phyloP scores from a whole-genome alignment of 2,797 vertebrate species.

The Acanthopagrus latus region DNA sequence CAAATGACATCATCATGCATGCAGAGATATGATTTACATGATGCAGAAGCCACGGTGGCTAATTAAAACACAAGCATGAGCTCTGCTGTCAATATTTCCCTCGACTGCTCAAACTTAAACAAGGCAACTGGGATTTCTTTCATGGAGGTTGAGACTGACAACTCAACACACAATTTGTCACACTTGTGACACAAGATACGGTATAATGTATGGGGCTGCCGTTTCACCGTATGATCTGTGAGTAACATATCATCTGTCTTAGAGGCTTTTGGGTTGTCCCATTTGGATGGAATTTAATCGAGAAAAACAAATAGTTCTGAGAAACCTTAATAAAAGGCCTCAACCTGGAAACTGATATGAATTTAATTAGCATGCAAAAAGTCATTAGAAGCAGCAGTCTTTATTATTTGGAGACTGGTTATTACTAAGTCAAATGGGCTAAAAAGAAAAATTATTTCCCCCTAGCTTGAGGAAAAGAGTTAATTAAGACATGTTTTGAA shows the following conservation, averaged over 20 bases:
- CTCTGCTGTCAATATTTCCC: slow-evolving; percentile 22
- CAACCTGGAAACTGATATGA: slow-evolving; percentile 14
- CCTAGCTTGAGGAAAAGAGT: slow-evolving; percentile 19
- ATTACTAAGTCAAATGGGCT: slow-evolving; percentile 27
- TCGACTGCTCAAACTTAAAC: slow-evolving; percentile 24
- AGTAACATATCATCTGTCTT: slow-evolving; percentile 23
- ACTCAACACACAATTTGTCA: slow-evolving; percentile 39
- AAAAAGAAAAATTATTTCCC: slow-evolving; percentile 6
- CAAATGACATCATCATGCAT: slow-evolving; percentile 28
- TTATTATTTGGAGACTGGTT: slow-evolving; percentile 11
- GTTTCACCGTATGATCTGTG: slow-evolving; percentile 37
- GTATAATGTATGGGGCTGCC: neutral
- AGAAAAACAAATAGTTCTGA: too few relatives aligned
- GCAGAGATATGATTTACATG: slow-evolving; percentile 31
- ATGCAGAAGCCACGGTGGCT: slow-evolving; percentile 17
- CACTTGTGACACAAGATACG: slow-evolving; percentile 32
- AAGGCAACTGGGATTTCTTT: slow-evolving; percentile 38
- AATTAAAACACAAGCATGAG: slow-evolving; percentile 43
- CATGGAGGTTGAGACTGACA: slow-evolving; percentile 24
- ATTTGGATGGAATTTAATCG: too few relatives aligned
- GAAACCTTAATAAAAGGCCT: neutral
- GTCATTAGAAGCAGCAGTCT: neutral
- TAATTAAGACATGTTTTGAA: slow-evolving; percentile 45
- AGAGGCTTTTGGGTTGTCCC: neutral
- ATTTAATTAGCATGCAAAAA: slow-evolving; percentile 8